Evolutionary conservation across 1,140 invertebrate genomes (phyloP).

Genomic region (Drosophila gunungcola): DNA sequence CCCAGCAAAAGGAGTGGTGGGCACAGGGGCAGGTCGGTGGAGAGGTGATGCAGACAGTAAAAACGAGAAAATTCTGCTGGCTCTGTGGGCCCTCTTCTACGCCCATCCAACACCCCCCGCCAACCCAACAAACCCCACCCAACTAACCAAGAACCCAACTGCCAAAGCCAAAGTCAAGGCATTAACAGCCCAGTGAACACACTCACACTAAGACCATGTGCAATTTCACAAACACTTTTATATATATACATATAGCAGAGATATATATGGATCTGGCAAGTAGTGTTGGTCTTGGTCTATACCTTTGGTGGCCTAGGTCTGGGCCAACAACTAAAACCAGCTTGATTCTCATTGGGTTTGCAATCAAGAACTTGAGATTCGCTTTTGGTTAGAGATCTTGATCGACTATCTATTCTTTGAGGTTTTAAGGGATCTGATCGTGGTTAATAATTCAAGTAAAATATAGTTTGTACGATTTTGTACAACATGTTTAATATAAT

Average conservation of each 20-base stretch:
- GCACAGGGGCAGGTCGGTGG: constrained; percentile 11
- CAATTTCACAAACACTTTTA: constrained; percentile 10
- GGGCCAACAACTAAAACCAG: constrained; percentile 25
- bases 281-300: constrained; percentile 32
- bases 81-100: constrained; percentile 27
- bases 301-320: constrained; percentile 50
- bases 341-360: constrained; percentile 16
- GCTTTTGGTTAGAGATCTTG: constrained; percentile 25
- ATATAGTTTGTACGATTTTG: too few relatives aligned
- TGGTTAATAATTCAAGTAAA: too few relatives aligned
- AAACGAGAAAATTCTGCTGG: constrained; percentile 44
- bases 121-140: constrained; percentile 4
- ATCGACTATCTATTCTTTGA: constrained; percentile 12
- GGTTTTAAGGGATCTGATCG: neutral
- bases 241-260: constrained; percentile 1
- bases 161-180: constrained; percentile 54
- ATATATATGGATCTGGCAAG: constrained; percentile 21
- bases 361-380: constrained; percentile 36
- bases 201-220: constrained; percentile 34
- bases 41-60: constrained; percentile 31
- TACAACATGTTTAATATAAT: too few relatives aligned
- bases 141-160: constrained; percentile 19
- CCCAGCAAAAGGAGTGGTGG: constrained; percentile 51
- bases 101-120: constrained; percentile 1
- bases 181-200: constrained; percentile 57